Conservation (phyloP, 2,888 invertebrate genomes). For the Aphrophora alni region DNA sequence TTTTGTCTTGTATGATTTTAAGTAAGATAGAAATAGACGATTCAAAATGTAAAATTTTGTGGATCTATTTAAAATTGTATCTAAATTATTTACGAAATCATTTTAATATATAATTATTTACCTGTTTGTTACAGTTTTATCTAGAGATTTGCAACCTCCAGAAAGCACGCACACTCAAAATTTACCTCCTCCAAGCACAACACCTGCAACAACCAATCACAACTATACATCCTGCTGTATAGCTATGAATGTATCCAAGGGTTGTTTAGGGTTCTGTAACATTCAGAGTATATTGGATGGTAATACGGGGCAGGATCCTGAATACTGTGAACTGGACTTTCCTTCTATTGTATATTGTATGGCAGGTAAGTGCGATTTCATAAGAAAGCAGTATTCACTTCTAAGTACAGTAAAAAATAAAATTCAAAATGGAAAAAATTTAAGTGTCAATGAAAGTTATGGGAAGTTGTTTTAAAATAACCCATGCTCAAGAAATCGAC, state of each 20-base stretch:
- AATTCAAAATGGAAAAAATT: too few species aligned
- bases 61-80: too few species aligned
- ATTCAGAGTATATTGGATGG: conserved; percentile 78
- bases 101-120: too few species aligned
- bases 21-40: too few species aligned
- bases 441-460: not conserved
- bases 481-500: too few species aligned
- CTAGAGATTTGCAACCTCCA: conserved; percentile 66
- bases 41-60: too few species aligned
- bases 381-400: too few species aligned
- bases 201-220: conserved; percentile 60
- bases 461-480: too few species aligned
- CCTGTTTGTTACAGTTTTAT: conserved; percentile 65
- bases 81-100: too few species aligned
- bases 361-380: conserved; percentile 59
- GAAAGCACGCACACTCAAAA: conserved; percentile 29
- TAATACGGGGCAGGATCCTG: conserved; percentile 79
- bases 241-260: conserved; percentile 69
- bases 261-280: conserved; percentile 83
- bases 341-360: conserved; percentile 72
- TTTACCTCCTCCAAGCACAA: conserved; percentile 31
- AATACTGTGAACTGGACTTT: conserved; percentile 81
- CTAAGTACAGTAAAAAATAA: too few species aligned
- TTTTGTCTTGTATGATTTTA: too few species aligned
- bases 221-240: conserved; percentile 85